Evolutionary conservation across 2,888 invertebrate species (phyloP).

Genomic region (Priocnemis perturbator): DNA sequence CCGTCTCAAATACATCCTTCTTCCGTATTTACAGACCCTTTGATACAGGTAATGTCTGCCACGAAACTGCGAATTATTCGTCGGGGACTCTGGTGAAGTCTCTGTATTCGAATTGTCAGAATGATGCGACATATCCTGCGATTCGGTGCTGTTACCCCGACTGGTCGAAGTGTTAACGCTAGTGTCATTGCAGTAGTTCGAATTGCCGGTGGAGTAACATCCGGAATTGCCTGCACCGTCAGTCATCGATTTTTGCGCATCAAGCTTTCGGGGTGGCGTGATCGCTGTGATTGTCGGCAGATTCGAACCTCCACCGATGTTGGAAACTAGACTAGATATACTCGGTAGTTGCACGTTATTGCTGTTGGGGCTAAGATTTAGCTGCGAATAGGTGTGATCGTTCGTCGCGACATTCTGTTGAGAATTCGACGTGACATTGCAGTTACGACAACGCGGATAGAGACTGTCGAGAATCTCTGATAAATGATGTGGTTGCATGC

Average conservation of each 20-base stretch:
- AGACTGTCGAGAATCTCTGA: slow-evolving; percentile 44
- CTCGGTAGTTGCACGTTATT: slow-evolving; percentile 47
- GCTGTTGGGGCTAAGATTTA: slow-evolving; percentile 22
- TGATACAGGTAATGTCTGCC: slow-evolving; percentile 33
- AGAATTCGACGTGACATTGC: slow-evolving; percentile 12
- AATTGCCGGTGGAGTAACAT: too few relatives aligned
- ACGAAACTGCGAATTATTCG: slow-evolving; percentile 3
- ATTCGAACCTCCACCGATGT: slow-evolving; percentile 40
- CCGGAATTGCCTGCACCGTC: too few relatives aligned
- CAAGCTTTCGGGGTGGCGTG: slow-evolving; percentile 4
- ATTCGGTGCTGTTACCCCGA: slow-evolving; percentile 3
- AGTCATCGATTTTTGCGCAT: too few relatives aligned
- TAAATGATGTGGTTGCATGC: slow-evolving; percentile 38
- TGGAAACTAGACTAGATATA: slow-evolving; percentile 51
- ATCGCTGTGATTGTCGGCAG: slow-evolving; percentile 34
- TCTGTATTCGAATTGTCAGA: neutral
- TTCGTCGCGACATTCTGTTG: slow-evolving; percentile 38
- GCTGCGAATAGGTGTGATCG: slow-evolving; percentile 64
- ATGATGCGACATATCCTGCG: slow-evolving; percentile 9
- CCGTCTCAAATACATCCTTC: slow-evolving; percentile 46
- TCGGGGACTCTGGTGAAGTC: neutral
- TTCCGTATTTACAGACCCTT: slow-evolving; percentile 49
- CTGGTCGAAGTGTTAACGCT: slow-evolving; percentile 7
- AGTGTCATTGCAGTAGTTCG: slow-evolving; percentile 10
- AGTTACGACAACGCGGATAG: slow-evolving; percentile 33